These are phyloP conservation scores for Trissolcus brochymenae DNA, from an alignment of 2,888 invertebrate genomes.

Conservation along the genomic window DNA sequence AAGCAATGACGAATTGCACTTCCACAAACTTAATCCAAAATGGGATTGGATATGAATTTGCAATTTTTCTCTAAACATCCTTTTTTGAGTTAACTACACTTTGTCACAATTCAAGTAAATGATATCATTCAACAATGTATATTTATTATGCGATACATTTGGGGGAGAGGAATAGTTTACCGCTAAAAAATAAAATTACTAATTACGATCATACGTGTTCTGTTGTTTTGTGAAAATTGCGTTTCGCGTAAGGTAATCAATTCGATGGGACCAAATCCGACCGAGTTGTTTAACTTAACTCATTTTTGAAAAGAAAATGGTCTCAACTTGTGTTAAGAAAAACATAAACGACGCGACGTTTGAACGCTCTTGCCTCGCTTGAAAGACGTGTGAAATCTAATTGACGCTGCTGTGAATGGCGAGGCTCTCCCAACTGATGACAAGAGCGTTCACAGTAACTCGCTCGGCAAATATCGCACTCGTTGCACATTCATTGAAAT, in stretches of 20 bases:
- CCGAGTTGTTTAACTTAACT: slow-evolving; percentile 3
- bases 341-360: slow-evolving; percentile 16
- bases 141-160: background rate
- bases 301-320: slow-evolving; percentile 11
- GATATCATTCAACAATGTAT: slow-evolving; percentile 4
- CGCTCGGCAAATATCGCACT: slow-evolving; percentile 32
- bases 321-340: slow-evolving; percentile 2
- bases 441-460: slow-evolving; percentile 21
- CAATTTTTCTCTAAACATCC: background rate
- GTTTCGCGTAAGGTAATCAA: background rate
- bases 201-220: too few relatives aligned
- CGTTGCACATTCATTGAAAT: slow-evolving; percentile 28
- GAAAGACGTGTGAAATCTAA: slow-evolving; percentile 16
- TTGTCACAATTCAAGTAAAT: too few relatives aligned
- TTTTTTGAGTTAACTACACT: slow-evolving; percentile 15
- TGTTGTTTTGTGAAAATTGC: too few relatives aligned
- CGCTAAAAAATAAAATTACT: too few relatives aligned
- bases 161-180: too few relatives aligned
- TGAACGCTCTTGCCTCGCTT: slow-evolving; percentile 18
- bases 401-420: slow-evolving; percentile 30
- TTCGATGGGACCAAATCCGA: background rate
- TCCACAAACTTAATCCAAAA: slow-evolving; percentile 13
- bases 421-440: slow-evolving; percentile 3
- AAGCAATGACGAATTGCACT: slow-evolving; percentile 20
- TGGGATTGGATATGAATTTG: slow-evolving; percentile 12